phyloP scores from a whole-genome alignment of 2,113 vertebrate genomes.

The Telmatochromis brachygnathus region DNA sequence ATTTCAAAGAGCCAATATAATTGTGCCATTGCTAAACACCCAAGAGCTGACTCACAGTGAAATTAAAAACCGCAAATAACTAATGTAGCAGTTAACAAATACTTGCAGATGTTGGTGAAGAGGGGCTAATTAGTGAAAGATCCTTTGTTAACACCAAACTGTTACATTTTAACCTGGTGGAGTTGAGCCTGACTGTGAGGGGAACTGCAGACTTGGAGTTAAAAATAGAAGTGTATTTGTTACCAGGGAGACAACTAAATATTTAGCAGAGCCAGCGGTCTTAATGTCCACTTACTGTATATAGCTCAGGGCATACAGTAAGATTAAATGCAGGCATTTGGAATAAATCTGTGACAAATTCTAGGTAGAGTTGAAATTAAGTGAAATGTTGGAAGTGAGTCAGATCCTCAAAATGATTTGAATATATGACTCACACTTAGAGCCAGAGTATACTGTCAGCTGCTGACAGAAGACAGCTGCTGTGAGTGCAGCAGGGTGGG shows the following conservation, averaged over 20 bases:
- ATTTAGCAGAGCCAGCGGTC: constrained; percentile 29
- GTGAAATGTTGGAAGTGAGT: neutral
- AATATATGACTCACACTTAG: neutral
- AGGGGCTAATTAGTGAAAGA: neutral
- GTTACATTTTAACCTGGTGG: neutral
- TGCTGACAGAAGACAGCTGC: neutral
- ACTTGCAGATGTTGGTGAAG: neutral
- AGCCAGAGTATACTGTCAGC: neutral
- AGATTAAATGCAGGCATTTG: neutral
- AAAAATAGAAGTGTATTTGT: constrained; percentile 50
- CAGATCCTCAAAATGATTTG: neutral
- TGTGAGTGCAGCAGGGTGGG: neutral
- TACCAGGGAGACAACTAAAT: constrained; percentile 52
- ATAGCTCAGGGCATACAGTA: neutral
- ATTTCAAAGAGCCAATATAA: neutral
- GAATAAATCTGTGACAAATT: neutral
- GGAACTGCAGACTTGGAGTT: neutral
- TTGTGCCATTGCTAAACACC: neutral
- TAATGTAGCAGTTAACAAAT: neutral
- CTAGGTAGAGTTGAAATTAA: neutral
- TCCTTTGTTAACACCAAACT: neutral
- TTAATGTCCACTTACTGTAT: constrained; percentile 4
- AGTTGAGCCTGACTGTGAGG: neutral
- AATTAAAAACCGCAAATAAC: neutral
- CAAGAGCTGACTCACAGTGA: neutral